Conservation (phyloP, 2,888 invertebrate species). For the Agrochola litura region DNA sequence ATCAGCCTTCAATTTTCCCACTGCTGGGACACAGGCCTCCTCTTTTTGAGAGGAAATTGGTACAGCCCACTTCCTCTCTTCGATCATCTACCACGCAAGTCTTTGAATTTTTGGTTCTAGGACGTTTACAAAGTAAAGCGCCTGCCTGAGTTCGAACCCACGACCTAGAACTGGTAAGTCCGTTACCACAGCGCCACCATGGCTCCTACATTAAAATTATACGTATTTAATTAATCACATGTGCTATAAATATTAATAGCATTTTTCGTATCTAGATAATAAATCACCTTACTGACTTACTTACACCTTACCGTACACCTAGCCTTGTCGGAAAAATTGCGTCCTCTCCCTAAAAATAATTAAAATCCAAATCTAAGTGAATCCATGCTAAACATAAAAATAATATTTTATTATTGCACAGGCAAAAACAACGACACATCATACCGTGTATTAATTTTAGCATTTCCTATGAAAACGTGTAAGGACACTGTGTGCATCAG, state of each 20-base stretch:
- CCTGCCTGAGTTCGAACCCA: too few species aligned
- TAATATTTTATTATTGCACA: neutral
- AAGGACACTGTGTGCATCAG: slow-evolving; percentile 44
- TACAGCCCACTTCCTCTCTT: too few species aligned
- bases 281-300: neutral
- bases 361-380: neutral
- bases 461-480: slow-evolving; percentile 36
- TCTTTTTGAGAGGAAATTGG: too few species aligned
- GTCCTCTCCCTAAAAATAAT: neutral
- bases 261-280: neutral
- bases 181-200: too few species aligned
- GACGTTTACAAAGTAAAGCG: too few species aligned
- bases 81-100: too few species aligned
- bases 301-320: too few species aligned
- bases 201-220: neutral
- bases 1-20: too few species aligned
- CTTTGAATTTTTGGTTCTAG: too few species aligned
- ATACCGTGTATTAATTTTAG: slow-evolving; percentile 39
- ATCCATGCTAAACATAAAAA: neutral
- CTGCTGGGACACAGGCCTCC: too few species aligned
- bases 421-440: slow-evolving; percentile 14
- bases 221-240: neutral
- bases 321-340: neutral
- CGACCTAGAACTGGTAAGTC: too few species aligned
- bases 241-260: neutral